These are phyloP conservation scores for Pristionchus fissidentatus DNA, from an alignment of 2,888 invertebrate species.

Conservation along the genomic window DNA sequence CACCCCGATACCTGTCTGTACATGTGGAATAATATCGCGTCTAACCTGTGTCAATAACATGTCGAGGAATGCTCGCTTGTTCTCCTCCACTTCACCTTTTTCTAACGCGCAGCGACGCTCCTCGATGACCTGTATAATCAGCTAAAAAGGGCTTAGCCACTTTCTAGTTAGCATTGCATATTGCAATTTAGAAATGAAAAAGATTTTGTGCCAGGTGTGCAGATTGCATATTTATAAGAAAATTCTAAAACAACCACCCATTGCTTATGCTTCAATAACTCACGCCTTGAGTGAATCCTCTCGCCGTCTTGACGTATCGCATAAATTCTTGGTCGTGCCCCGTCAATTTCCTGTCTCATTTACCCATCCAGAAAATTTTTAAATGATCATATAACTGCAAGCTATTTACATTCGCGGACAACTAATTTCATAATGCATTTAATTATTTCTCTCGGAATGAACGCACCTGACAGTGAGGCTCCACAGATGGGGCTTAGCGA, in stretches of 20 bases:
- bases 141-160: background rate
- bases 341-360: background rate
- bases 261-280: too few species aligned
- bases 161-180: background rate
- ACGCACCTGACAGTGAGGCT: background rate
- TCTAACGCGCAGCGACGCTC: background rate
- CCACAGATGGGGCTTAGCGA: background rate
- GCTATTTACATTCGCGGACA: too few species aligned
- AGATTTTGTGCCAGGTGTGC: too few species aligned
- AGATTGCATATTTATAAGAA: too few species aligned
- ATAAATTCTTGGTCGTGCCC: background rate
- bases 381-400: too few species aligned
- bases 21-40: too few species aligned
- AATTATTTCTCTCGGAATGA: background rate
- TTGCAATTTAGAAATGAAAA: background rate
- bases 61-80: slow-evolving; percentile 37
- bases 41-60: slow-evolving; percentile 13
- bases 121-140: slow-evolving; percentile 42
- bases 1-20: too few species aligned
- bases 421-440: background rate
- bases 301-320: background rate
- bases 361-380: too few species aligned
- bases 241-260: too few species aligned
- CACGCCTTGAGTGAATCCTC: slow-evolving; percentile 1
- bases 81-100: slow-evolving; percentile 35